Base-by-base conservation (phyloP, 2,888 invertebrate genomes). In the Argynnis bischoffii region DNA sequence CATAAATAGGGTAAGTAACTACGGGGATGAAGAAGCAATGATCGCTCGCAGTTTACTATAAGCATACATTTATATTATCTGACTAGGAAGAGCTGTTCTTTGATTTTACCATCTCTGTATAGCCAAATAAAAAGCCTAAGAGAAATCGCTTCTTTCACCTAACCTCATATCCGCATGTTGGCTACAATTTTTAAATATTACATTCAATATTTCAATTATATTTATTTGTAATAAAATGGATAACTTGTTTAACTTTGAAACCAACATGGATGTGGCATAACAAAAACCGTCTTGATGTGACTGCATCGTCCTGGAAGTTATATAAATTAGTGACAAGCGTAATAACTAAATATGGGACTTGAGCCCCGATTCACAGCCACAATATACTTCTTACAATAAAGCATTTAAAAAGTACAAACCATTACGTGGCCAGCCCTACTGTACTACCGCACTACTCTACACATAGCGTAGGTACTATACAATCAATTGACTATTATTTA, bases 341-440 rank as follows among this genome's bases (percentile, higher is more conserved):
- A 88, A 84, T 41, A 88, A 82, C 90, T 91, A 78, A 78, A 74
- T 74, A 81, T 81, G 84, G 85, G 88, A 86, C 81, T 79, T 75
- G 74, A 78, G 83, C 79, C 90, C 89, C 81, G 80, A 80, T 87
- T 92, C 92, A 92, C 92, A 92, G 92, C 92, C 92, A 90, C 89
- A 85, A 82, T 89, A 90, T 85, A 89, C 83, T 87, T 85, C 84
- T 87, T 87, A 88, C 80, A 81, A 80, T 84, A 85, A 82, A 89
- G 88, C 90, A 80, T 86, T 85, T 84, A 82, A 86, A 41, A 85
- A 88, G 85, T 89, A 89, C 85, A 85, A 85, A 86, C 84, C 79
- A 81, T 79, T 8, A 79, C 69, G 88, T 80, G 87, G 88, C 85
- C 81, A 80, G 73, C 77, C 77, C 77, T 78, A 50, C n/a, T 31